These are phyloP conservation scores for Notechis scutatus DNA, from an alignment of 2,113 vertebrate genomes.

Conservation along the genomic window DNA sequence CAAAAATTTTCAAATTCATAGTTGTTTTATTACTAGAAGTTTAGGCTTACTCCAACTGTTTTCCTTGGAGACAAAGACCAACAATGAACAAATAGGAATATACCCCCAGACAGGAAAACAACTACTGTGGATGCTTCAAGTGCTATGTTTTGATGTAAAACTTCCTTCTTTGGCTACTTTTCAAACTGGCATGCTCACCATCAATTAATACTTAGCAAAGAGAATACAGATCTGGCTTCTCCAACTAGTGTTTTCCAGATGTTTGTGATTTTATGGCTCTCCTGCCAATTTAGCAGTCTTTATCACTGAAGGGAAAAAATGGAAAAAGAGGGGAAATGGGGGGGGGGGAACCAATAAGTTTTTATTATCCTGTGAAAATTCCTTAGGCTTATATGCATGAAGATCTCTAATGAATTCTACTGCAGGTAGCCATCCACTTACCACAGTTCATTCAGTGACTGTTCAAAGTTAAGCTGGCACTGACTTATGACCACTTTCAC, in stretches of 20 bases:
- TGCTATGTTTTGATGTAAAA: neutral
- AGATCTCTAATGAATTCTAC: neutral
- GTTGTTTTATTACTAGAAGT: neutral
- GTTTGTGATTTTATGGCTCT: neutral
- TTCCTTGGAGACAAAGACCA: neutral
- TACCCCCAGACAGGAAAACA: neutral
- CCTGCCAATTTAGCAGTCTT: neutral
- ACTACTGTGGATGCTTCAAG: neutral
- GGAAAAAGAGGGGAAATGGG: neutral
- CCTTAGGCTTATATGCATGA: neutral
- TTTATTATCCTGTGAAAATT: neutral
- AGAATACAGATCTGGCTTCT: neutral
- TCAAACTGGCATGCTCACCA: neutral
- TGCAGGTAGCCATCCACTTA: neutral
- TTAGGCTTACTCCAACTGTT: neutral
- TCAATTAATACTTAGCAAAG: neutral
- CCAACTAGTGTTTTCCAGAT: neutral
- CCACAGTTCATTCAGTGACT: neutral
- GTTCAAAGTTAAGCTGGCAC: neutral
- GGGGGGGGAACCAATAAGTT: fast-evolving
- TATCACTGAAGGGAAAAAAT: neutral
- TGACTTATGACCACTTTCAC: neutral
- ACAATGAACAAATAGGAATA: neutral
- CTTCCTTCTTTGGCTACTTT: neutral
- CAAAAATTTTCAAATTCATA: neutral